A percentile compares a stretch with the other conserved stretches of the same genome.
Conservation (phyloP, 2,797 vertebrate genomes). For the Semaprochilodus insignis region DNA sequence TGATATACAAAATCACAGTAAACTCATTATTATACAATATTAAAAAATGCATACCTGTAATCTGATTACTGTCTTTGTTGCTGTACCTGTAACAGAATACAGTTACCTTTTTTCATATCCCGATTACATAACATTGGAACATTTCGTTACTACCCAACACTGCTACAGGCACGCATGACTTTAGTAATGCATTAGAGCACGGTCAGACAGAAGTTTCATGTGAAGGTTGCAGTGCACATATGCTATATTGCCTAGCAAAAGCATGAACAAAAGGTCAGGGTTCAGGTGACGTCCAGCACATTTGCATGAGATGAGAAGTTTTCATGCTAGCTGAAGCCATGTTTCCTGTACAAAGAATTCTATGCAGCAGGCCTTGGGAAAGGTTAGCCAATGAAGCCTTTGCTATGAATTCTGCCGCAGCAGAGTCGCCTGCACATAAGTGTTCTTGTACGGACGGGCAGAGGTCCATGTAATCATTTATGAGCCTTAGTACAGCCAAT, state of each 20-base stretch:
- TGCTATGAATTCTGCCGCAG: neutral
- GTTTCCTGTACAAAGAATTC: neutral
- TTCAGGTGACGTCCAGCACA: neutral
- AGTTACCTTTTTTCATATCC: no score
- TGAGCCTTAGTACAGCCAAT: constrained; percentile 18
- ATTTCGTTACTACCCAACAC: no score
- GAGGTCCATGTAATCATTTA: constrained; percentile 24
- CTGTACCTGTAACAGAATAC: no score
- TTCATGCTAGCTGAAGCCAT: neutral
- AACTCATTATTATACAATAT: no score
- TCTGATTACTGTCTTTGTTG: no score
- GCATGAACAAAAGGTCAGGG: neutral
- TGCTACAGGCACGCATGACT: neutral
- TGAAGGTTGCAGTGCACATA: neutral
- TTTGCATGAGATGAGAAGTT: neutral
- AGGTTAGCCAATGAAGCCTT: neutral
- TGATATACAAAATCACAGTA: no score
- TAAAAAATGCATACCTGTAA: no score
- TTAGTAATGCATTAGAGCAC: neutral
- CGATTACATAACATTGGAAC: no score
- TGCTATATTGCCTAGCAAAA: neutral
- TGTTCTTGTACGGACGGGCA: neutral
- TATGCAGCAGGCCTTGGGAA: neutral
- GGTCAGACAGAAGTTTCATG: neutral
- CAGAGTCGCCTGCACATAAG: constrained; percentile 13